phyloP scores from a whole-genome alignment of 2,113 vertebrate genomes.

The Lota lota region DNA sequence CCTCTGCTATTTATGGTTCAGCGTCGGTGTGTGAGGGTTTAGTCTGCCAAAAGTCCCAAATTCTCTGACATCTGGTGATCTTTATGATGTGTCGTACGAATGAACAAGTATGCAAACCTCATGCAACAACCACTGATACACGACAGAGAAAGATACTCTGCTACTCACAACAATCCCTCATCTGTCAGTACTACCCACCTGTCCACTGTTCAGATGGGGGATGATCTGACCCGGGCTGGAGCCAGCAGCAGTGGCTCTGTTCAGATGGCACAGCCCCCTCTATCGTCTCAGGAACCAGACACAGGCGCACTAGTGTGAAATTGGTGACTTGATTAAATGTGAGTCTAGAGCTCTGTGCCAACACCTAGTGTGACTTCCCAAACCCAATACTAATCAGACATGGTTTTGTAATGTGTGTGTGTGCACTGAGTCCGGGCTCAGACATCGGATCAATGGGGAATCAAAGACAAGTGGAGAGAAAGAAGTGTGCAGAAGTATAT shows the following conservation, averaged over 20 bases:
- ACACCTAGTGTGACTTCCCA: conserved; percentile 37
- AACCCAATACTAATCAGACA: conserved; percentile 51
- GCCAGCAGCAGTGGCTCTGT: no score
- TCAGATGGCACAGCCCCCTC: no score
- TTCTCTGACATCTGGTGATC: no score
- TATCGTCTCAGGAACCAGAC: neutral
- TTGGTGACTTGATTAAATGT: conserved; percentile 51
- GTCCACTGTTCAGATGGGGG: no score
- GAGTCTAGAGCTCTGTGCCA: conserved; percentile 26
- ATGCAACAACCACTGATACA: no score
- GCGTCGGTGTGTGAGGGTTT: neutral
- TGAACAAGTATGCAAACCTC: no score
- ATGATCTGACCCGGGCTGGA: neutral
- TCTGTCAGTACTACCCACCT: no score
- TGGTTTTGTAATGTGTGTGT: conserved; percentile 32
- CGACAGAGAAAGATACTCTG: no score
- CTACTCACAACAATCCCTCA: no score
- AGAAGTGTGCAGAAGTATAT: neutral
- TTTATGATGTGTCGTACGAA: no score
- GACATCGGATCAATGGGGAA: conserved; percentile 24
- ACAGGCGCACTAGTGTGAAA: conserved; percentile 48
- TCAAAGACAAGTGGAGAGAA: neutral
- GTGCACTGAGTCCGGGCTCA: conserved; percentile 10
- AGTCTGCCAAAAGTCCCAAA: neutral
- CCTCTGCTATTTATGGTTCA: no score